Base-by-base conservation (phyloP, 2,113 vertebrate species). In the Noctilio leporinus region DNA sequence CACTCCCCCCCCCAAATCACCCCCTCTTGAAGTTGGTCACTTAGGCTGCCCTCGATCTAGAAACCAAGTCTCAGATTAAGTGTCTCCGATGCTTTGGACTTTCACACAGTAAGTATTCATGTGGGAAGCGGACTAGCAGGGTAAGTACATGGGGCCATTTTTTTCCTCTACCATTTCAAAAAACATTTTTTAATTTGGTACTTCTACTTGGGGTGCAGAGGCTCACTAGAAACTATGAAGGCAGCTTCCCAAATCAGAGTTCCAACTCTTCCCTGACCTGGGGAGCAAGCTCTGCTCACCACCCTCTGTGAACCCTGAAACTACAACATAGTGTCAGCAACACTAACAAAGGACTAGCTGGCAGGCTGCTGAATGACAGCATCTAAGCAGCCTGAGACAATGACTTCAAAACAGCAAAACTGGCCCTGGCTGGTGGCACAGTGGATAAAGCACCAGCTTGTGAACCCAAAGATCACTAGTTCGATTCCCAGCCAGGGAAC, bases 121-220 rank as follows among this genome's bases (percentile, higher is more conserved):
- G 10, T 59, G 47, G 43, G 43, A 26, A n/a, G 10, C 4, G 81
- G n/a, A 30, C n/a, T 14, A 30, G 19, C 0, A 10, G 19, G 40
- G 22, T 51, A 43, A 76, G 57, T 10, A 38, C 45, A 70, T 0
- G 49, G 57, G 16, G 33, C 30, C 24, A 20, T 69, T 49, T 73
- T 67, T 86, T 30, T 28, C 53, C 35, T 76, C 43, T 45, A 17
- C 4, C 10, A 28, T 10, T n/a, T 72, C 45, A 38, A 6, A 16
- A 59, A 57, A 40, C 33, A 20, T 20, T 1, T 47, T 40, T 9
- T 11, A 59, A 49, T 7, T 51, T 73, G 33, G 10, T 82, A 26
- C 86, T 91, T 89, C 64, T 55, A 78, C 53, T 40, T 38, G 47
- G 83, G 9, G 28, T 62, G 10, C 47, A 77, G 59, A 86, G 38